Evolutionary conservation across 2,113 vertebrate species (phyloP), one percentile per base, ranked within the genome.

Genomic region (Coregonus clupeaformis): DNA sequence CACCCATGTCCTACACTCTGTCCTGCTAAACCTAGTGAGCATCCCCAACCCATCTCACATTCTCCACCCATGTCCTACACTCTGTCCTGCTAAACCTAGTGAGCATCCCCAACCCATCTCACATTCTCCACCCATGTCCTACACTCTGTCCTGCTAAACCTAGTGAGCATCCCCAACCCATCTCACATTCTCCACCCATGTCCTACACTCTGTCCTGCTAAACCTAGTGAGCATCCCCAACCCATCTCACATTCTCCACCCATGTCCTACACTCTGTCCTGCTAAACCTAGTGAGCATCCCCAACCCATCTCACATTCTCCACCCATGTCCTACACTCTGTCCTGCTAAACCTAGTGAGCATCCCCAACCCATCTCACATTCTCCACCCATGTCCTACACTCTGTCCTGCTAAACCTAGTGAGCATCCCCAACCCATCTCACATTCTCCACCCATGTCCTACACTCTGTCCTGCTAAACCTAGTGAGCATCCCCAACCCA

Each of bases 41-140:
- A 3, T 5, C 27, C 18, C 30, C 6, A 3, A 20, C 27, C 18
- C 30, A 2, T 20, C 25, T 16, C n/a, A n/a, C n/a, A n/a, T n/a
- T n/a, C n/a, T n/a, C n/a, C n/a, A 71, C 71, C 68, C 27, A 57
- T 70, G 69, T 25, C 29, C n/a, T 42, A 57, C 1, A 27, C 24
- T 64, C 62, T 3, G 7, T 12, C 13, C 60, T 65, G 27, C 1
- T 30, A 32, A 29, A 36, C 27, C 6, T 3, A 9, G 49, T 7
- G 64, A 32, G 64, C 6, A 3, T 5, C 27, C 18, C 30, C 6
- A 3, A 20, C 27, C 18, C 30, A 2, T 20, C 25, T 16, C n/a
- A n/a, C n/a, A n/a, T n/a, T n/a, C n/a, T n/a, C n/a, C n/a, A 71
- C 71, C 68, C 27, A 57, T 70, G 69, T 25, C 29, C n/a, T 42